Evolutionary conservation across 2,888 invertebrate species (phyloP).

Genomic region (Drosophila phalerata): DNA sequence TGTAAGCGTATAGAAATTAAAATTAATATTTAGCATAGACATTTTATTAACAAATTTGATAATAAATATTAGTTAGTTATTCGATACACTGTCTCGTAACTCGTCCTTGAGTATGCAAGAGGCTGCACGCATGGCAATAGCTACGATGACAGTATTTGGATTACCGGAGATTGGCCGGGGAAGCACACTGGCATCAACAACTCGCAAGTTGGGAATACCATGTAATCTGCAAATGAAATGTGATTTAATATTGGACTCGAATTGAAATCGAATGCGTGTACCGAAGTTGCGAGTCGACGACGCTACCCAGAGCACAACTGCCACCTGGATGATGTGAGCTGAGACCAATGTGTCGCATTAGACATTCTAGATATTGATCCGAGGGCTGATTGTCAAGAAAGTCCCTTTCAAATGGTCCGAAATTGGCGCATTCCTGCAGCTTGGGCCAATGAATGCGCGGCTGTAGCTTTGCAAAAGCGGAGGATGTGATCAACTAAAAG

Average conservation of each 20-base stretch:
- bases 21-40: constrained; percentile 11
- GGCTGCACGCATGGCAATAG: constrained; percentile 89
- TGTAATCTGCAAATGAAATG: constrained; percentile 86
- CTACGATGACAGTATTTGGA: constrained; percentile 89
- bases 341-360: constrained; percentile 88
- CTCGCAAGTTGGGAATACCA: constrained; percentile 88
- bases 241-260: neutral
- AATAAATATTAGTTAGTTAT: constrained; percentile 5
- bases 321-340: constrained; percentile 93
- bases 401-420: constrained; percentile 86
- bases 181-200: constrained; percentile 93
- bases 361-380: constrained; percentile 88
- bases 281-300: constrained; percentile 90
- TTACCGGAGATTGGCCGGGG: constrained; percentile 92
- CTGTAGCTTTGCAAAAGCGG: constrained; percentile 88
- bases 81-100: constrained; percentile 32
- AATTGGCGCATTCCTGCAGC: constrained; percentile 87
- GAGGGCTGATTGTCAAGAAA: constrained; percentile 82
- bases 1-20: constrained; percentile 42
- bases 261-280: constrained; percentile 66
- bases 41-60: constrained; percentile 14
- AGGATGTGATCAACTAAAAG: constrained; percentile 85
- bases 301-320: constrained; percentile 91
- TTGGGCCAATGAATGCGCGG: constrained; percentile 89
- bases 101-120: constrained; percentile 87